phyloP scores from a whole-genome alignment of 2,113 vertebrate genomes.

The Urocitellus parryii region DNA sequence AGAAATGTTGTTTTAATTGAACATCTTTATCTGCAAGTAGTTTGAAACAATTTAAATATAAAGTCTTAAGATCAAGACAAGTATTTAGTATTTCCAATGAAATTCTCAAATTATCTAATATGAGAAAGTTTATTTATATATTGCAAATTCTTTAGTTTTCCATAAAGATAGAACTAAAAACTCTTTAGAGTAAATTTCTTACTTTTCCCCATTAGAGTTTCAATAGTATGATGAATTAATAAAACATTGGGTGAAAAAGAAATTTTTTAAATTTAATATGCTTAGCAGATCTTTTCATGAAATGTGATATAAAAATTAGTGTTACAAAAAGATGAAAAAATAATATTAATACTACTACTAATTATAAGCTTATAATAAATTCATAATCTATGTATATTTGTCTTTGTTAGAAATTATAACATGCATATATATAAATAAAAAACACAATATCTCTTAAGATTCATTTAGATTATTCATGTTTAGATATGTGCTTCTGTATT shows the following conservation, averaged over 20 bases:
- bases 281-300: neutral
- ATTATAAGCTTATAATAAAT: neutral
- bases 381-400: neutral
- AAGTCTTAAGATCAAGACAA: neutral
- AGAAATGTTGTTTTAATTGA: neutral
- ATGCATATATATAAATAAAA: no score
- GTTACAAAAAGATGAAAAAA: neutral
- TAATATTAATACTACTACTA: no score
- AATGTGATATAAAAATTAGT: neutral
- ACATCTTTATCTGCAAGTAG: neutral
- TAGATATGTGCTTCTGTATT: neutral
- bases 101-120: neutral
- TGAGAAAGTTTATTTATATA: neutral
- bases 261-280: neutral
- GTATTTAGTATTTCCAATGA: neutral
- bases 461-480: no score
- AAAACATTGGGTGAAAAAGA: neutral
- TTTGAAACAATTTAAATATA: neutral
- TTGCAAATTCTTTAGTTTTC: neutral
- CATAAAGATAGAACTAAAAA: no score
- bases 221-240: neutral
- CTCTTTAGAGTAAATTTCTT: neutral
- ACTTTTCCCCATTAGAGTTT: neutral
- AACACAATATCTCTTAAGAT: no score
- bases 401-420: no score